Base-by-base conservation (phyloP, 2,797 vertebrate species). In the Mormyrus proboscirostris region DNA sequence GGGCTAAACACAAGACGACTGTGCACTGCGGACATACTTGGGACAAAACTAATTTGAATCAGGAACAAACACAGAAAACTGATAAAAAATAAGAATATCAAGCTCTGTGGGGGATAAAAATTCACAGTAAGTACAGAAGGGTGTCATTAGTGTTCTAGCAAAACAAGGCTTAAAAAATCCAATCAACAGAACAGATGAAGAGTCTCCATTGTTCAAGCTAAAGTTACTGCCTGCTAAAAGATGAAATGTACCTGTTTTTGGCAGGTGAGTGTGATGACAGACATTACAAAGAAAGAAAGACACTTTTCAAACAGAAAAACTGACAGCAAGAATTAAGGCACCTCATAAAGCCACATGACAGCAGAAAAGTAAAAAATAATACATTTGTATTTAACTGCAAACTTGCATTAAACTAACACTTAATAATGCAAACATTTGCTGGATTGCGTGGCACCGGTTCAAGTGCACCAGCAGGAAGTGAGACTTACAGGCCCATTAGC, bases 321-420 rank as follows among this genome's bases (percentile, higher is more conserved):
- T 16, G 14, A 38, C 14, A 41, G 69, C 33, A 76, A 73, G 65
- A 73, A 73, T 73, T 73, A 73, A 76, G 76, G 76, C 22, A 47
- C 41, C 53, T 2, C 86, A 87, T 5, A 59, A 16, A 33, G 16
- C 29, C 33, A 41, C 33, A n/a, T 4, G 29, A 87, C 25, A 57
- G 29, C 25, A 62, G 29, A 41, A 49, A 49, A 49, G 47, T 33
- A 29, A 69, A 88, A 62, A 57, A 55, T 38, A 51, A 29, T 33
- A 41, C 5, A 55, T 62, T 62, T 87, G 29, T 25, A 19, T 22
- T 44, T 29, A 51, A 47, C 10, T 19, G 51, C 87, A 88, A 65
- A 33, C 76, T 47, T n/a, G 76, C 41, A 82, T 69, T 55, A 65
- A 88, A 91, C 69, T 84, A 83, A 86, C 47, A 25, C 55, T 65